Evolutionary conservation across 2,113 vertebrate genomes (phyloP).

Genomic region (Chitala chitala): DNA sequence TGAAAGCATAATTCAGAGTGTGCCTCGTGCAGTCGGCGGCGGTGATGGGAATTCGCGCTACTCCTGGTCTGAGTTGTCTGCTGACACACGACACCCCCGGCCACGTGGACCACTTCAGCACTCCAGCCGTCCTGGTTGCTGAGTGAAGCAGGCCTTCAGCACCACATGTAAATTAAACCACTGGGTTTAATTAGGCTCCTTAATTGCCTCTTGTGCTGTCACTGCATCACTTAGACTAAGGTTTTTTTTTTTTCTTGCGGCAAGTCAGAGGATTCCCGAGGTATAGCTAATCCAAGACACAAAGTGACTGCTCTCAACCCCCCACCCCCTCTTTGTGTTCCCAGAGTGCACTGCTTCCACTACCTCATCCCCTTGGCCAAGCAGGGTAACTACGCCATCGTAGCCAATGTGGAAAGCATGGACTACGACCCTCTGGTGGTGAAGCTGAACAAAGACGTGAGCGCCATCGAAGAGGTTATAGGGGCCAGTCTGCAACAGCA

Average conservation of each 20-base stretch:
- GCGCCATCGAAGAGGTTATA: conserved; percentile 92
- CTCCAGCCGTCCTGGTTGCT: background rate
- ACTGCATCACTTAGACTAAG: no score
- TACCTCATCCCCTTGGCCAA: conserved; percentile 94
- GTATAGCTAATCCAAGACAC: background rate
- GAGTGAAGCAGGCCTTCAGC: background rate
- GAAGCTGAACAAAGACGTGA: conserved; percentile 95
- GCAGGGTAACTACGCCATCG: conserved; percentile 94
- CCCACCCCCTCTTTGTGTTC: conserved; percentile 10
- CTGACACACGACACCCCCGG: background rate
- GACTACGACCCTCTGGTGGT: conserved; percentile 96
- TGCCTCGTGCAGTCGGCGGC: conserved; percentile 21
- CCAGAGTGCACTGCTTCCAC: conserved; percentile 94
- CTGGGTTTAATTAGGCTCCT: background rate
- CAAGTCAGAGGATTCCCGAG: background rate
- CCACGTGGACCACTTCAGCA: background rate
- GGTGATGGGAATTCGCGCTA: background rate
- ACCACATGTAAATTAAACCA: background rate
- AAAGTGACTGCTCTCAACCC: background rate
- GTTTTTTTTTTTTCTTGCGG: background rate
- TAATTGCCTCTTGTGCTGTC: background rate
- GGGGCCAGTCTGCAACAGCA: conserved; percentile 89
- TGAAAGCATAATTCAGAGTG: conserved; percentile 24
- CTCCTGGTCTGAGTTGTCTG: background rate
- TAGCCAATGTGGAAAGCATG: conserved; percentile 98